phyloP scores from a whole-genome alignment of 2,113 vertebrate species.

The Corythoichthys intestinalis region DNA sequence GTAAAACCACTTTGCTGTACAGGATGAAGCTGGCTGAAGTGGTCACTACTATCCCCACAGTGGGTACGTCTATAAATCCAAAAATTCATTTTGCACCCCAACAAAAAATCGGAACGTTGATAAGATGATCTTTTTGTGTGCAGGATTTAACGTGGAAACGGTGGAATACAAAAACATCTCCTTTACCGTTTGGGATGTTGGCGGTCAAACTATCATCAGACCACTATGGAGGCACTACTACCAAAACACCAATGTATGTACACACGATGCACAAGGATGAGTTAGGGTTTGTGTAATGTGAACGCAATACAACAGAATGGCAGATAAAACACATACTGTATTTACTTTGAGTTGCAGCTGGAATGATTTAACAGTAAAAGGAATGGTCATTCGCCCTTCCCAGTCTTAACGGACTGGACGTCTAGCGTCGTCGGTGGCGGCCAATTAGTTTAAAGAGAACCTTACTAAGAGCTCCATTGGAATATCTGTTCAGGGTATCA shows the following conservation, averaged over 20 bases:
- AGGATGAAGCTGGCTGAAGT: slow-evolving; percentile 10
- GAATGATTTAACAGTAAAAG: background rate
- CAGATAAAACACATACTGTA: background rate
- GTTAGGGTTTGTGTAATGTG: background rate
- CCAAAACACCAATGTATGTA: slow-evolving; percentile 3
- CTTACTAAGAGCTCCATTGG: too few relatives aligned
- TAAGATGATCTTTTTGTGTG: background rate
- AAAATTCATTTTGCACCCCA: background rate
- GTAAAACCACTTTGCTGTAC: slow-evolving; percentile 11
- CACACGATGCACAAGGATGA: background rate
- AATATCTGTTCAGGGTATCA: background rate
- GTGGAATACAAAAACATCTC: slow-evolving; percentile 12
- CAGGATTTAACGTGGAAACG: slow-evolving; percentile 10
- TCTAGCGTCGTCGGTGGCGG: too few relatives aligned
- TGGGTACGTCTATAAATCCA: background rate
- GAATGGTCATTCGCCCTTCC: too few relatives aligned
- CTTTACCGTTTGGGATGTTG: slow-evolving; percentile 11
- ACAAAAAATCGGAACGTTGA: background rate
- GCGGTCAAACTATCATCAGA: slow-evolving; percentile 11
- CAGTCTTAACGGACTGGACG: too few relatives aligned
- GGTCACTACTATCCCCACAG: slow-evolving; percentile 9
- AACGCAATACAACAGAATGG: too few relatives aligned
- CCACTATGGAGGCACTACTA: slow-evolving; percentile 9
- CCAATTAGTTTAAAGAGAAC: too few relatives aligned
- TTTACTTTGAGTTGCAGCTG: background rate